A percentile compares a stretch with the other conserved stretches of the same genome.
Evolutionary conservation across 2,797 vertebrate genomes (phyloP).

Genomic region (Clarias laeviceps): DNA sequence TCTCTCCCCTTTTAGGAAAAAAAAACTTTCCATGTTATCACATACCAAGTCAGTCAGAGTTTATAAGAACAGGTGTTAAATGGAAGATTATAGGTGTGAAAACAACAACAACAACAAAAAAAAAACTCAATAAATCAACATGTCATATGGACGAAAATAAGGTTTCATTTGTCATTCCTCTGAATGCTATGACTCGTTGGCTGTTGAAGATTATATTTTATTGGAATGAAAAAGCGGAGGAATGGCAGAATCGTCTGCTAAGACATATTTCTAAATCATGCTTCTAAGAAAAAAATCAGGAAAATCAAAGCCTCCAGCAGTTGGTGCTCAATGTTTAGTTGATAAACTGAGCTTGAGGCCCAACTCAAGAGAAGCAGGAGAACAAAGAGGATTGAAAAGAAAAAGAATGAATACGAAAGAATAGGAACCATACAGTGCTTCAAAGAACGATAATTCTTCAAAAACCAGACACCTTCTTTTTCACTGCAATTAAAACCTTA

Average conservation of each 20-base stretch:
- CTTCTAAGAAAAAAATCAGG: not conserved
- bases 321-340: conserved; percentile 51
- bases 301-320: conserved; percentile 36
- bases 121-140: conserved; percentile 46
- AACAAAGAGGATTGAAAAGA: conserved; percentile 9
- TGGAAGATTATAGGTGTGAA: not conserved
- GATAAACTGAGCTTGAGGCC: conserved; percentile 31
- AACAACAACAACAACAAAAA: not conserved
- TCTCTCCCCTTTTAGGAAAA: not conserved
- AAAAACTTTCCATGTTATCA: not conserved
- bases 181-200: conserved; percentile 45
- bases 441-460: not conserved
- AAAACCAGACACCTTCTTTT: not conserved
- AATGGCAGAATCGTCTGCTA: conserved; percentile 44
- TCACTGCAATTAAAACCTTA: not conserved
- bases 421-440: not conserved
- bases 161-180: conserved; percentile 52
- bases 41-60: conserved; percentile 30
- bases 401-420: not conserved
- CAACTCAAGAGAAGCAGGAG: conserved; percentile 15
- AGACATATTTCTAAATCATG: conserved; percentile 44
- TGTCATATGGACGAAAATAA: conserved; percentile 39
- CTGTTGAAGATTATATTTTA: conserved; percentile 47
- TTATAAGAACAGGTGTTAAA: conserved; percentile 44
- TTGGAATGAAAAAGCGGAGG: conserved; percentile 39